phyloP scores from a whole-genome alignment of 2,888 invertebrate species.

The Sphinx pinastri region DNA sequence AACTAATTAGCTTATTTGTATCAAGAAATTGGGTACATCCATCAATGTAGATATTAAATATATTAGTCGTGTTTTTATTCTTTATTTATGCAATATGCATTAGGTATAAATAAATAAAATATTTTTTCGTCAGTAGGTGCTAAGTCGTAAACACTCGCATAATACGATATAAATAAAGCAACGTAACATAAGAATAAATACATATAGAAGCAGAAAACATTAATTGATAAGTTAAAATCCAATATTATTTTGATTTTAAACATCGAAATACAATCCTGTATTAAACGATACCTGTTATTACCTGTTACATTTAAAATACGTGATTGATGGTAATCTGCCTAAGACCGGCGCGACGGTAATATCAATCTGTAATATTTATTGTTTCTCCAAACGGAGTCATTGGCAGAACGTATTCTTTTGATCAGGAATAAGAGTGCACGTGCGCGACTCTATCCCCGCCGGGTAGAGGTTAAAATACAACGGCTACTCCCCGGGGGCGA shows the following conservation, averaged over 20 bases:
- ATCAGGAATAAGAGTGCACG: conserved; percentile 67
- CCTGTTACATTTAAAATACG: conserved; percentile 67
- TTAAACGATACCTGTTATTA: conserved; percentile 74
- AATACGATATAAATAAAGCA: not conserved
- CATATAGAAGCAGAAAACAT: conserved; percentile 29
- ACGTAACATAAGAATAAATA: not conserved
- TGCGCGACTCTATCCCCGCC: conserved; percentile 66
- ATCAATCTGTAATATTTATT: conserved; percentile 50
- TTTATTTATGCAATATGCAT: too few relatives aligned
- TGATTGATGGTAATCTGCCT: conserved; percentile 36
- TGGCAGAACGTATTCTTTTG: conserved; percentile 51
- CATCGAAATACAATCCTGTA: conserved; percentile 52
- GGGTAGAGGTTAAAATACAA: conserved; percentile 73
- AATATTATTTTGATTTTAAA: conserved; percentile 27
- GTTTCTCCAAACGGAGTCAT: conserved; percentile 51
- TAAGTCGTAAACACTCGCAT: not conserved
- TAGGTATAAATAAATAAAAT: not conserved
- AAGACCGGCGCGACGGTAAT: conserved; percentile 30
- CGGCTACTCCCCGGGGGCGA: conserved; percentile 49
- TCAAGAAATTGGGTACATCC: too few relatives aligned
- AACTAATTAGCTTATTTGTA: too few relatives aligned
- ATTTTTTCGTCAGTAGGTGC: not conserved
- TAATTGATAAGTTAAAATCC: not conserved
- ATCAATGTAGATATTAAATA: too few relatives aligned
- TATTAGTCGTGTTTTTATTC: too few relatives aligned